These are phyloP conservation scores for Halcyon leucocephala DNA, from an alignment of 2,797 vertebrate genomes.

Conservation along the genomic window DNA sequence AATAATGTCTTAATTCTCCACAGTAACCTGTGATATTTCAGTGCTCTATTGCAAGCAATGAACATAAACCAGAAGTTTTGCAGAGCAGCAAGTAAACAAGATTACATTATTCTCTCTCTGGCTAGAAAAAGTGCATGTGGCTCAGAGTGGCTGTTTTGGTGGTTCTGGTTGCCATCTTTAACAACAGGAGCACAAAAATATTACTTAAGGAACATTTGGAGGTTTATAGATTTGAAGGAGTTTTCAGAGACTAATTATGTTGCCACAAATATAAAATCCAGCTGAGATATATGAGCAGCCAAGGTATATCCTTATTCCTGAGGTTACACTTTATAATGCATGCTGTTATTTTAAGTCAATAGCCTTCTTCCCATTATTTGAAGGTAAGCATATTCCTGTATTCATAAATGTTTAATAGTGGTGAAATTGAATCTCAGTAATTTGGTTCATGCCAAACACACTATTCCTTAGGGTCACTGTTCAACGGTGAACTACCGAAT, in stretches of 20 bases:
- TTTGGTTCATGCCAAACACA: neutral
- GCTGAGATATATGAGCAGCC: neutral
- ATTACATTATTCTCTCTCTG: neutral
- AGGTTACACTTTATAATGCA: slow-evolving; percentile 7
- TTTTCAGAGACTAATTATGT: slow-evolving; percentile 7
- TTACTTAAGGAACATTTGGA: neutral
- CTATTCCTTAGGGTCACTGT: neutral
- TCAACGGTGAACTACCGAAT: neutral
- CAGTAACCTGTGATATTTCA: neutral
- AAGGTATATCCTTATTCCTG: neutral
- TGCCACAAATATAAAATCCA: slow-evolving; percentile 1
- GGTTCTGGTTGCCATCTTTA: neutral
- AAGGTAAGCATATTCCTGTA: neutral
- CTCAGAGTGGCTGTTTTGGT: neutral
- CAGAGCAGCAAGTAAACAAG: neutral
- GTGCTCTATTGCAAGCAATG: neutral
- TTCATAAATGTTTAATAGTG: neutral
- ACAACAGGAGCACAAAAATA: neutral
- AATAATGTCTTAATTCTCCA: neutral
- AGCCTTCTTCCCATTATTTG: neutral
- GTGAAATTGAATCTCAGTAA: neutral
- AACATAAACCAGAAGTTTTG: neutral
- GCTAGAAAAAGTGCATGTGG: neutral
- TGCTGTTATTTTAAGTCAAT: slow-evolving; percentile 28
- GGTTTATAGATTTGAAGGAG: neutral